Evolutionary conservation across 1,140 invertebrate species (phyloP), one percentile per base, ranked within the genome.

Genomic region (Asobara japonica): DNA sequence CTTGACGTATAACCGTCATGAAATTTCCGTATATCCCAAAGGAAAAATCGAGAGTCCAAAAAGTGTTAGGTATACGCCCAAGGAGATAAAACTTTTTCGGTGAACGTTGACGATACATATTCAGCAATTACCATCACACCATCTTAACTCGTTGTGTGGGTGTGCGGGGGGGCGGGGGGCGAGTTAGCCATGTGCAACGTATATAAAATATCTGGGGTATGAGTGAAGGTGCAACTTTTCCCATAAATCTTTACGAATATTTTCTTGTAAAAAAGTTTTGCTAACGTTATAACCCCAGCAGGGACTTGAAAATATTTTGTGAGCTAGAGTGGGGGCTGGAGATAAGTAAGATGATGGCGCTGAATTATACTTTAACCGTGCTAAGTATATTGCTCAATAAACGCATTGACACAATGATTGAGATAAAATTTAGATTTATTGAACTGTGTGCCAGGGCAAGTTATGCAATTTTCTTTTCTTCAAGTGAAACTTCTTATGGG

Each of bases 201-300:
- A 33, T 56, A 56, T 25, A 67, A 13, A 48, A 25, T 27, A 51
- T 25, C 22, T 38, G 41, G n/a, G 30, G 56, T 31, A 69, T 69
- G 30, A 36, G 27, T 61, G 48, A 13, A 69, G 13, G 31, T 16
- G 18, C 56, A 79, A 83, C 78, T 83, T 83, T 77, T 51, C 74
- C 74, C 80, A 79, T 83, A 83, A 83, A 83, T 83, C 77, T 76
- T 16, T 16, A 71, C 69, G 74, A 65, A 82, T 83, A 82, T 82
- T 83, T 83, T 83, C 82, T 81, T 79, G 78, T 78, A 77, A 56
- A n/a, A 74, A 82, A 83, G 75, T 82, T 83, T 80, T 69, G 75
- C 73, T 71, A 65, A 67, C 74, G 71, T 69, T 74, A 67, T 70
- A 68, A 60, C 67, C 36, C 30, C 62, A 60, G 31, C 8, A 51